These are phyloP conservation scores for Apogon hyalosoma DNA, from an alignment of 2,797 vertebrate species.

Conservation along the genomic window DNA sequence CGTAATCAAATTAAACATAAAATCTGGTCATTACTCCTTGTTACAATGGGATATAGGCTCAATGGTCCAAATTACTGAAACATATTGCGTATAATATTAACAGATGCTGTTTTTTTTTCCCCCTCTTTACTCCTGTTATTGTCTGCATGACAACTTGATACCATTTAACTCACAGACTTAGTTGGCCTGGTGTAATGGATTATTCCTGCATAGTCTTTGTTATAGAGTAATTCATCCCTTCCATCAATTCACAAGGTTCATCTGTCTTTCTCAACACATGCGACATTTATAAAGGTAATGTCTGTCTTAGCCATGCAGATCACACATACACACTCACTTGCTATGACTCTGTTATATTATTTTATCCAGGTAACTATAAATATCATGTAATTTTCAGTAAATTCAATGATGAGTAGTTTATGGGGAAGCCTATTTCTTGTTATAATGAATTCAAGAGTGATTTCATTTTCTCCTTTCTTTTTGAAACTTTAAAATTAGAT, in stretches of 20 bases:
- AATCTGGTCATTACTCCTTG: constrained; percentile 18
- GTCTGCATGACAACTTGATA: not conserved
- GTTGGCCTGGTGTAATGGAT: not conserved
- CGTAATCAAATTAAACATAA: constrained; percentile 24
- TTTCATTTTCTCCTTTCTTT: too few relatives aligned
- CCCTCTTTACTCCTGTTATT: not conserved
- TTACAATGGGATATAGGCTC: constrained; percentile 2
- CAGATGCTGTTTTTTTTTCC: not conserved
- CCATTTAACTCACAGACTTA: not conserved
- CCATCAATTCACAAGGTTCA: not conserved
- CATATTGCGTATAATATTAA: not conserved
- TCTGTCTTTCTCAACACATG: constrained; percentile 10
- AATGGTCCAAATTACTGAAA: constrained; percentile 5
- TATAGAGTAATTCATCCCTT: constrained; percentile 2
- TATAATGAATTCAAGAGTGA: too few relatives aligned
- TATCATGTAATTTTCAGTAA: too few relatives aligned
- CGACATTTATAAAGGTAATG: constrained; percentile 32
- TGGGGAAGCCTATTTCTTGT: too few relatives aligned
- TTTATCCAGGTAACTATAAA: too few relatives aligned
- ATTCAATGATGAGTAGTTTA: too few relatives aligned
- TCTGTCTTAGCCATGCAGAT: constrained; percentile 25
- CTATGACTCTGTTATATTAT: not conserved
- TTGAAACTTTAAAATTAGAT: too few relatives aligned
- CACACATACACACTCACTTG: not conserved
- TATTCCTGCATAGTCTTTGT: not conserved